Percentiles rank a stretch among this genome's conserved stretches.
These are phyloP conservation scores for Ceratina australensis DNA, from an alignment of 1,140 invertebrate genomes.

Conservation along the genomic window DNA sequence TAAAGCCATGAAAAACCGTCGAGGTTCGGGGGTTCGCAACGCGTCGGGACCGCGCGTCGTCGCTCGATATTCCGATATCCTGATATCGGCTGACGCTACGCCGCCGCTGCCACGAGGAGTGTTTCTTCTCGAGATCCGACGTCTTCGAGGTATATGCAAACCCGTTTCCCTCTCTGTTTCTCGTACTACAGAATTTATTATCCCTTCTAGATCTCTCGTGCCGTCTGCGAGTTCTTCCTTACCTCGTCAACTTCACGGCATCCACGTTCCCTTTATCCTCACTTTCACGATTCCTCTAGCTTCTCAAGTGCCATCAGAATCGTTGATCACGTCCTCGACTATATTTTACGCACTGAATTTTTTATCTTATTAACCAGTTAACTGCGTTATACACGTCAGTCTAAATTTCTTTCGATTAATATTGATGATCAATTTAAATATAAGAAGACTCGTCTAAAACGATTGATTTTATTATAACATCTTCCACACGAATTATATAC, in stretches of 20 bases:
- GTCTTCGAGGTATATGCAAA: background rate
- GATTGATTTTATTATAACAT: no score
- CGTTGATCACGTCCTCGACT: background rate
- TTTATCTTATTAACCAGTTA: no score
- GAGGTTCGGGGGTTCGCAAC: constrained; percentile 37
- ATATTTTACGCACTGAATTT: no score
- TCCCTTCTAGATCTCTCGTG: constrained; percentile 39
- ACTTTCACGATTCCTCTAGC: background rate
- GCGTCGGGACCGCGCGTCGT: constrained; percentile 30
- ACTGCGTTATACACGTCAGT: no score
- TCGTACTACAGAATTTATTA: constrained; percentile 58
- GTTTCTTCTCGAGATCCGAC: constrained; percentile 54
- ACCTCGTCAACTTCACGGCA: background rate
- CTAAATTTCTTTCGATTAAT: no score
- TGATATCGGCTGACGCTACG: constrained; percentile 53
- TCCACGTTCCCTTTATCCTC: background rate
- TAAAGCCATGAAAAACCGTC: constrained; percentile 62
- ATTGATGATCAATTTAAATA: no score
- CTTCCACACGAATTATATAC: no score
- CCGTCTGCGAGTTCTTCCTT: background rate
- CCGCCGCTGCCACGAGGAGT: constrained; percentile 29
- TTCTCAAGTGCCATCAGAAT: background rate
- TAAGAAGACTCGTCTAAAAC: no score
- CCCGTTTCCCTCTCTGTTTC: background rate
- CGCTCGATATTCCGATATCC: constrained; percentile 66